Percentiles rank a stretch among this genome's conserved stretches.
These are phyloP conservation scores for Lacerta agilis DNA, from an alignment of 2,797 vertebrate genomes.

Conservation along the genomic window DNA sequence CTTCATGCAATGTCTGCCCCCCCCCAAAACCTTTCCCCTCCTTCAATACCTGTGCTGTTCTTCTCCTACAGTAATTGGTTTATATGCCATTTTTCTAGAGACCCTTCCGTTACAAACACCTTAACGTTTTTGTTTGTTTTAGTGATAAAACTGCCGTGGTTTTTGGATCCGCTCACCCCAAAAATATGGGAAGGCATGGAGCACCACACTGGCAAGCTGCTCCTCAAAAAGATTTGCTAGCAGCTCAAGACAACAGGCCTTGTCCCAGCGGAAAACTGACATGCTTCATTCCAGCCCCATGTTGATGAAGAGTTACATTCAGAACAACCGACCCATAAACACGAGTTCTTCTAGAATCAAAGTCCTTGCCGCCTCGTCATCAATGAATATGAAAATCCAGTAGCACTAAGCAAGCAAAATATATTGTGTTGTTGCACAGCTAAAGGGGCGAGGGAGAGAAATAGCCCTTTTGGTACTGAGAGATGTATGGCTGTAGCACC, in stretches of 20 bases:
- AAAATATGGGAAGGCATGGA: not conserved
- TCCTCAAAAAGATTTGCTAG: not conserved
- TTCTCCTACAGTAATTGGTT: not conserved
- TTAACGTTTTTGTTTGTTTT: not conserved
- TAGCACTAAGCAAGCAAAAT: slow-evolving; percentile 33
- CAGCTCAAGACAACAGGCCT: not conserved
- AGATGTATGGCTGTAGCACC: not conserved
- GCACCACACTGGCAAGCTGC: not conserved
- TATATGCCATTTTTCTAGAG: not conserved
- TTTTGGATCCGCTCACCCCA: not conserved
- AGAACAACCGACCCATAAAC: not conserved
- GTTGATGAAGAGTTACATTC: slow-evolving; percentile 18
- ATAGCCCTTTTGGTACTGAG: not conserved
- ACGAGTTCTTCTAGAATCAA: slow-evolving; percentile 23
- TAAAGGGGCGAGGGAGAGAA: not conserved
- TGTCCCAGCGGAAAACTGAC: not conserved
- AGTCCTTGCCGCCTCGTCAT: not conserved
- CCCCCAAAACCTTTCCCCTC: not conserved
- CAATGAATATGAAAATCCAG: slow-evolving; percentile 28
- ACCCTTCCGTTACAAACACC: not conserved
- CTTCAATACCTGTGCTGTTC: not conserved
- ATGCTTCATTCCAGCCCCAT: not conserved
- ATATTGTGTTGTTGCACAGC: not conserved
- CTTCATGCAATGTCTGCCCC: not conserved
- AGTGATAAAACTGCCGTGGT: not conserved